phyloP scores from a whole-genome alignment of 2,113 vertebrate species.

The Serinus canaria region DNA sequence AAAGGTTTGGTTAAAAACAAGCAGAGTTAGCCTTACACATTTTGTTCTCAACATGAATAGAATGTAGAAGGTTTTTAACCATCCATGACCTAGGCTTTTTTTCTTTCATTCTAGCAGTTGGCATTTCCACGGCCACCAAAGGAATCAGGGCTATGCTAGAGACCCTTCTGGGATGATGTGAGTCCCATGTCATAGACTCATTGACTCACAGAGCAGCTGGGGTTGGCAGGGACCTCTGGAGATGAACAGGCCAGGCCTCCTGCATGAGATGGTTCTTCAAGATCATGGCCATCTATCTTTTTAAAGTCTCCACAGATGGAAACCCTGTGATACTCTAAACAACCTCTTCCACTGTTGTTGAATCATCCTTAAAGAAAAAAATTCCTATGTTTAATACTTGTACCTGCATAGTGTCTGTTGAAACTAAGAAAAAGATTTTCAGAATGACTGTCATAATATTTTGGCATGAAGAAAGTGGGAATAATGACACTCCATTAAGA shows the following conservation, averaged over 20 bases:
- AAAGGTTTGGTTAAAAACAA: background rate
- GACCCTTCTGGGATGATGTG: background rate
- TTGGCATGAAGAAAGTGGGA: background rate
- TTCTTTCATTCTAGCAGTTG: background rate
- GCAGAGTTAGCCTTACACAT: background rate
- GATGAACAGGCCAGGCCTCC: background rate
- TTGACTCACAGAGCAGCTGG: no score
- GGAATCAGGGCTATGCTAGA: background rate
- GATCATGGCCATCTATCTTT: background rate
- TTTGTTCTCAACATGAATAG: background rate
- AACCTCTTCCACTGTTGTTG: background rate
- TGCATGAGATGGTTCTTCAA: background rate
- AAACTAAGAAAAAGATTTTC: background rate
- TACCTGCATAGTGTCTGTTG: background rate
- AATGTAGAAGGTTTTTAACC: background rate
- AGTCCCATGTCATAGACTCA: background rate
- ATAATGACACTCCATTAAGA: background rate
- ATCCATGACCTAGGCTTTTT: background rate
- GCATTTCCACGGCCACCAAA: background rate
- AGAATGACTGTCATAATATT: background rate
- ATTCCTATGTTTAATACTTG: background rate
- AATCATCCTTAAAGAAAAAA: background rate
- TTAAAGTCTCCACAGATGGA: background rate
- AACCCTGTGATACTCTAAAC: accelerated
- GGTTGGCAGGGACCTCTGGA: background rate